Percentiles rank a stretch among this genome's conserved stretches.
phyloP scores from a whole-genome alignment of 1,140 invertebrate genomes.

The Mactra quadrangularis region DNA sequence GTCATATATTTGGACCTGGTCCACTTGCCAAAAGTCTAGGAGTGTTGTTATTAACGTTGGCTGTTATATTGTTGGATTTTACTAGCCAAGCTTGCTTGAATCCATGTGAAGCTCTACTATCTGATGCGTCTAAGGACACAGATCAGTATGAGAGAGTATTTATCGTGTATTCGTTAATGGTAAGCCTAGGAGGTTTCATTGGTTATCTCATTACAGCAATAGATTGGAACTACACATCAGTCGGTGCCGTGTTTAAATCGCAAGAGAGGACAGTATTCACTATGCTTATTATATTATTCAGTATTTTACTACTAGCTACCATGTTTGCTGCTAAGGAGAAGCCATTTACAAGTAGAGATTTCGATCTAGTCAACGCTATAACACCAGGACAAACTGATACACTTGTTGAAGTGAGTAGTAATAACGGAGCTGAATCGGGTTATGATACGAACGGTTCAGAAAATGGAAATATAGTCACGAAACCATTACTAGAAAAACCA shows the following conservation, averaged over 20 bases:
- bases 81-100: slow-evolving; percentile 84
- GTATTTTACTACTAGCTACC: slow-evolving; percentile 75
- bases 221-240: slow-evolving; percentile 83
- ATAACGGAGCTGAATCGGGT: slow-evolving; percentile 70
- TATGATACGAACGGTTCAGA: slow-evolving; percentile 69
- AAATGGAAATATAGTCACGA: slow-evolving; percentile 47
- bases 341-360: slow-evolving; percentile 55
- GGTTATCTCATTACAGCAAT: slow-evolving; percentile 85
- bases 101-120: slow-evolving; percentile 85
- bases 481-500: slow-evolving; percentile 5
- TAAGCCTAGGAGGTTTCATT: slow-evolving; percentile 84
- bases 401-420: slow-evolving; percentile 18
- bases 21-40: slow-evolving; percentile 67
- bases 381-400: slow-evolving; percentile 25
- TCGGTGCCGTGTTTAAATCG: slow-evolving; percentile 78
- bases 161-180: slow-evolving; percentile 84
- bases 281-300: slow-evolving; percentile 79
- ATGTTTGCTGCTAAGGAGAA: slow-evolving; percentile 77
- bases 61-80: slow-evolving; percentile 84
- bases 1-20: slow-evolving; percentile 67
- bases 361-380: background rate
- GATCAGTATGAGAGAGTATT: slow-evolving; percentile 82
- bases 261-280: slow-evolving; percentile 82
- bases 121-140: slow-evolving; percentile 81
- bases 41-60: slow-evolving; percentile 79